These are phyloP conservation scores for Drosophila mercatorum DNA, from an alignment of 2,888 invertebrate species.

Conservation along the genomic window DNA sequence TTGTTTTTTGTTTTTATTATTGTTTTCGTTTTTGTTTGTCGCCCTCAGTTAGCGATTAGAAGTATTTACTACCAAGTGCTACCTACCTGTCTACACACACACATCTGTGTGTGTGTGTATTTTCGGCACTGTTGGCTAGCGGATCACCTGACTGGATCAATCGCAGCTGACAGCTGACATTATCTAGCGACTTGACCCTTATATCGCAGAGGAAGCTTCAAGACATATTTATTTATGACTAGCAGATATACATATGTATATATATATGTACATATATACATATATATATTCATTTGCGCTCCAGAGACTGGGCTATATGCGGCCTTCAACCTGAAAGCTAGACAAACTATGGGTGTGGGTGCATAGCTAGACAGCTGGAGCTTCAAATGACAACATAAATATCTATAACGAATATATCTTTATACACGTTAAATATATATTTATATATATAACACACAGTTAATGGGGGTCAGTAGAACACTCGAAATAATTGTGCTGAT, in stretches of 20 bases:
- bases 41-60: slow-evolving; percentile 48
- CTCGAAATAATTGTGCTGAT: slow-evolving; percentile 7
- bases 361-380: neutral
- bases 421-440: neutral
- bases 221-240: neutral
- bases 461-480: slow-evolving; percentile 25
- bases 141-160: slow-evolving; percentile 37
- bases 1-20: slow-evolving; percentile 26
- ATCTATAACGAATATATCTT: neutral
- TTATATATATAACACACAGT: neutral
- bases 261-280: neutral
- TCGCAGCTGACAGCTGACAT: slow-evolving; percentile 26
- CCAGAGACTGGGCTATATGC: neutral
- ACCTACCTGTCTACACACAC: slow-evolving; percentile 20
- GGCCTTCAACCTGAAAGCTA: slow-evolving; percentile 1
- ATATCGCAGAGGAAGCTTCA: neutral
- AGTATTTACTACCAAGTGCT: slow-evolving; percentile 48
- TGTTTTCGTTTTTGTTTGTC: slow-evolving; percentile 47
- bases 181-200: slow-evolving; percentile 23
- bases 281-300: neutral
- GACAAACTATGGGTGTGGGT: neutral
- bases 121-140: slow-evolving; percentile 15
- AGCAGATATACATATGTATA: neutral
- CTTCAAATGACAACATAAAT: neutral
- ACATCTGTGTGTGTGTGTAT: neutral